phyloP scores from a whole-genome alignment of 35 echinoderm and acorn worm species.

The Amphiura filiformis region DNA sequence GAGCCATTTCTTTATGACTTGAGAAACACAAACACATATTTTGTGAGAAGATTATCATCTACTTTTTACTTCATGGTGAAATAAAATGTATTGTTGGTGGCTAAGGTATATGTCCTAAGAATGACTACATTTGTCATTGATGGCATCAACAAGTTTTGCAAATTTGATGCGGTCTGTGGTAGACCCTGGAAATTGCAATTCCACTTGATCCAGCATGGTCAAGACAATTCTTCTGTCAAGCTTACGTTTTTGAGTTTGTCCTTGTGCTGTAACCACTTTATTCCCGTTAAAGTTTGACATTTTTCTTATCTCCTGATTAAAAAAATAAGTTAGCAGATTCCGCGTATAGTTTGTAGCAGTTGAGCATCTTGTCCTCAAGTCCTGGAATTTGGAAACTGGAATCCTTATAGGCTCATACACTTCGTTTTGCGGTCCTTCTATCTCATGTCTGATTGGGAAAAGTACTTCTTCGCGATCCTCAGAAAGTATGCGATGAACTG shows the following conservation, averaged over 20 bases:
- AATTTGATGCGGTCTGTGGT: neutral
- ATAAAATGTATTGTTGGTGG: no score
- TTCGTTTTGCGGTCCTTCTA: neutral
- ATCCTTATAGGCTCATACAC: neutral
- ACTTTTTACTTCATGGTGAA: no score
- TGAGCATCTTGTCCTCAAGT: neutral
- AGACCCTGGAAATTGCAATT: neutral
- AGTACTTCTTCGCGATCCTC: neutral
- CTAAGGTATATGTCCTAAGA: no score
- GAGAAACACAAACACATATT: no score
- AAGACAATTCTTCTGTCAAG: slow-evolving; percentile 6
- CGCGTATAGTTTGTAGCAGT: neutral
- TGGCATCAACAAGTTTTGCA: neutral
- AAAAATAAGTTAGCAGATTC: neutral
- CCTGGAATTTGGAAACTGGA: neutral
- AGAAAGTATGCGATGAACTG: neutral
- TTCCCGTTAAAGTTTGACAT: neutral
- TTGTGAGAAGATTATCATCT: no score
- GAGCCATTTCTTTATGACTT: no score
- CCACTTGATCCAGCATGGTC: slow-evolving; percentile 5
- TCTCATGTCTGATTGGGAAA: neutral
- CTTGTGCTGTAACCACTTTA: neutral
- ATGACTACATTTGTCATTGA: slow-evolving; percentile 21
- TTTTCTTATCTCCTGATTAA: neutral
- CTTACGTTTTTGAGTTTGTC: neutral